These are phyloP conservation scores for Rhizoglyphus robini DNA, from an alignment of 1,140 invertebrate genomes.

Conservation along the genomic window DNA sequence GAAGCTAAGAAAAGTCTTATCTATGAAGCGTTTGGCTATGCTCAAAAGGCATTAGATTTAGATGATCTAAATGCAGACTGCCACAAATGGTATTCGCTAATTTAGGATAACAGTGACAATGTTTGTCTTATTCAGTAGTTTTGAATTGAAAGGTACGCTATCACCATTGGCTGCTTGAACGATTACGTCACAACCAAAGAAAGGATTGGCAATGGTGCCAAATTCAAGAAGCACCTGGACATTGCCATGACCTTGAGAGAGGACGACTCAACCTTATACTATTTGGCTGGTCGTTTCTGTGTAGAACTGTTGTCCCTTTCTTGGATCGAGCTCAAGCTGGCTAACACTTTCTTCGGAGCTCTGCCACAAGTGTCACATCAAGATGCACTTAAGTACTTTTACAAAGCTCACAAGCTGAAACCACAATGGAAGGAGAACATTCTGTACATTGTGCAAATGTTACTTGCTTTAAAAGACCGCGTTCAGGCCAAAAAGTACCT, in stretches of 20 bases:
- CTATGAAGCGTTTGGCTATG: constrained; percentile 46
- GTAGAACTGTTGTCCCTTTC: constrained; percentile 51
- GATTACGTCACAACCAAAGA: constrained; percentile 47
- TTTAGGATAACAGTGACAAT: background rate
- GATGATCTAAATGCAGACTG: constrained; percentile 43
- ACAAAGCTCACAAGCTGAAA: constrained; percentile 47
- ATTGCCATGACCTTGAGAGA: constrained; percentile 51
- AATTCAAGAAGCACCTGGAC: constrained; percentile 47
- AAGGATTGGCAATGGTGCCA: constrained; percentile 40
- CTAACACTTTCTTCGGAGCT: constrained; percentile 51
- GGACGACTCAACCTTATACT: constrained; percentile 48
- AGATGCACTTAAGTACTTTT: constrained; percentile 51
- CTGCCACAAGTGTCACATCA: constrained; percentile 45
- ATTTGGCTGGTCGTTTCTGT: constrained; percentile 54
- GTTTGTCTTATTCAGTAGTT: no score
- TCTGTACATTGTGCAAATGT: constrained; percentile 34
- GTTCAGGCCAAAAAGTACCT: background rate
- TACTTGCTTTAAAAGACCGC: background rate
- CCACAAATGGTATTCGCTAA: constrained; percentile 58
- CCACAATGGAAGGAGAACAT: constrained; percentile 52
- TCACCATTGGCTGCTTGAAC: constrained; percentile 49
- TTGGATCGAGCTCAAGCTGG: constrained; percentile 57
- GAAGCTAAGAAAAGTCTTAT: constrained; percentile 42
- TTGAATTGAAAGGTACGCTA: no score
- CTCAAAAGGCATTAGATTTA: constrained; percentile 42